phyloP scores from a whole-genome alignment of 2,113 vertebrate species.

The Rousettus leschenaultii region DNA sequence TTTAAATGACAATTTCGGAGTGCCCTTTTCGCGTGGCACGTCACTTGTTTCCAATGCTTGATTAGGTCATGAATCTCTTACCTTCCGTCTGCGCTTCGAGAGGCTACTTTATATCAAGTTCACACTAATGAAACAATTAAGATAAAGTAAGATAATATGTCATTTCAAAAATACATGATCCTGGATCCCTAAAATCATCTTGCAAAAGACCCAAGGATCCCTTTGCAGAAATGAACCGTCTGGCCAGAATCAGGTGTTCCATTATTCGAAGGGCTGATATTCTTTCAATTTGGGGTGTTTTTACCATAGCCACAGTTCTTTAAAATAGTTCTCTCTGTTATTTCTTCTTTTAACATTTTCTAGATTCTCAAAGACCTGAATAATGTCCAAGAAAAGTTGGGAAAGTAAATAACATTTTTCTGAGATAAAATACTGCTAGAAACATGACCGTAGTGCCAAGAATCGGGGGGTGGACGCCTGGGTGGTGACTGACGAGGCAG shows the following conservation, averaged over 20 bases:
- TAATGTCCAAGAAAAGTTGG: not conserved
- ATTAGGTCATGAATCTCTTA: conserved; percentile 39
- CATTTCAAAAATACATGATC: not conserved
- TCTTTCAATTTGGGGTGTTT: not conserved
- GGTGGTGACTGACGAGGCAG: rapidly evolving
- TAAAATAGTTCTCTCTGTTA: not conserved
- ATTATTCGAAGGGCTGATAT: rapidly evolving
- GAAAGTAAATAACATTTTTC: not conserved
- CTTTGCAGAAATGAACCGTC: not conserved
- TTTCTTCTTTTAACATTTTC: not conserved
- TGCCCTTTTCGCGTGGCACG: not conserved
- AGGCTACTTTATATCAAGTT: conserved; percentile 62
- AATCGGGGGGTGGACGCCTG: rapidly evolving
- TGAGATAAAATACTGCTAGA: not conserved
- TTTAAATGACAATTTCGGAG: conserved; percentile 46
- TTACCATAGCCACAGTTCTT: not conserved
- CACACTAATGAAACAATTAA: conserved; percentile 62
- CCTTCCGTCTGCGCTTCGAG: conserved; percentile 2
- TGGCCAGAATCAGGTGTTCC: rapidly evolving
- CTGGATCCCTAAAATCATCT: not conserved
- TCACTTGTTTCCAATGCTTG: conserved; percentile 46
- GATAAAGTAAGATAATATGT: conserved; percentile 44
- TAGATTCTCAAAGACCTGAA: not conserved
- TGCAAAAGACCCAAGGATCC: not conserved
- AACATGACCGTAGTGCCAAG: rapidly evolving